These are phyloP conservation scores for Anagyrus pseudococci DNA, from an alignment of 2,888 invertebrate species.

Conservation along the genomic window DNA sequence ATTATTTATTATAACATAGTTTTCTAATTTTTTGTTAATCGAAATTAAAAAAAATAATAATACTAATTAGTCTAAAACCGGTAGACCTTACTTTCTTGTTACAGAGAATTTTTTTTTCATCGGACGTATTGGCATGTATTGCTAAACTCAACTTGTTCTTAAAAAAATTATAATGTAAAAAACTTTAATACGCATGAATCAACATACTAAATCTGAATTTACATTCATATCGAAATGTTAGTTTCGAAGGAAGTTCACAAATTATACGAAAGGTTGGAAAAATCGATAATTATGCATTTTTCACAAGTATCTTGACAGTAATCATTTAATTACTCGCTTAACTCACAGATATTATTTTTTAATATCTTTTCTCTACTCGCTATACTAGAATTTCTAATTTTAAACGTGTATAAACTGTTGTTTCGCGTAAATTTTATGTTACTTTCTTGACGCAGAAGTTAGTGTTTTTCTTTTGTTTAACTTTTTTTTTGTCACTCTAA, in stretches of 20 bases:
- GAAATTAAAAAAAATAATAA: background rate
- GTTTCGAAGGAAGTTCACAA: background rate
- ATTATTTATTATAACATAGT: too few species aligned
- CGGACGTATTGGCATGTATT: too few species aligned
- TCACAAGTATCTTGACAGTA: background rate
- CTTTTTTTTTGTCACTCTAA: background rate
- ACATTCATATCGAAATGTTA: background rate
- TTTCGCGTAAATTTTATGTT: constrained; percentile 2
- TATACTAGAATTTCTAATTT: background rate
- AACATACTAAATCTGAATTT: too few species aligned
- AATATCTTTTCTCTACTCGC: background rate
- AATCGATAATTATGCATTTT: background rate
- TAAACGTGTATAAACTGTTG: constrained; percentile 5
- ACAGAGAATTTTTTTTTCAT: too few species aligned
- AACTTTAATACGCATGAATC: too few species aligned
- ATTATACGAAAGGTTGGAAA: background rate
- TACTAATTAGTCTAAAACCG: background rate
- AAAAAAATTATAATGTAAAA: background rate
- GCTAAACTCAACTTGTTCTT: too few species aligned
- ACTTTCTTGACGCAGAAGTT: background rate
- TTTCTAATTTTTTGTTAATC: too few species aligned
- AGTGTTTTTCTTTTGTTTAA: background rate
- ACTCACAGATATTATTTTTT: background rate
- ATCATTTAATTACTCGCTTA: background rate
- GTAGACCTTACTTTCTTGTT: background rate